A percentile compares a stretch with the other conserved stretches of the same genome.
Conservation (phyloP, 2,113 vertebrate species). For the Neodontobutis hainanensis region DNA sequence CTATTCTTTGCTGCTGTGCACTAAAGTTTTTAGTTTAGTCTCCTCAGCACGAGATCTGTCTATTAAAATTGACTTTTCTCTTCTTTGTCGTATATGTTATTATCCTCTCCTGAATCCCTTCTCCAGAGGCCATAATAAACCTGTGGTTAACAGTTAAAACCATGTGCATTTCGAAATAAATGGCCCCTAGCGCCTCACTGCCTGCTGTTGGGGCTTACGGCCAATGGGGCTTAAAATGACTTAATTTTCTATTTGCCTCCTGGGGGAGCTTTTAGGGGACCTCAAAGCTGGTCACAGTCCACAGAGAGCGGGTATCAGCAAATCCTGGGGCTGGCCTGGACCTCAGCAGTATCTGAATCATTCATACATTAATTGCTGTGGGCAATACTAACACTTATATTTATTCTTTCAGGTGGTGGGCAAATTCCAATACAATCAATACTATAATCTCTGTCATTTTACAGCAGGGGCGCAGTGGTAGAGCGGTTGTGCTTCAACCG, state of each 20-base stretch:
- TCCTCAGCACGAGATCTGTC: constrained; percentile 19
- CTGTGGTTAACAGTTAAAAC: constrained; percentile 67
- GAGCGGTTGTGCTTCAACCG: too few relatives aligned
- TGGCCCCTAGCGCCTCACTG: constrained; percentile 47
- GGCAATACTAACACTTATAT: background rate
- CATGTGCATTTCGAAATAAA: constrained; percentile 63
- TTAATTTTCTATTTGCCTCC: constrained; percentile 67
- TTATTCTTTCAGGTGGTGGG: background rate
- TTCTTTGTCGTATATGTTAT: constrained; percentile 43
- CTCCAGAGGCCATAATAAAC: constrained; percentile 56
- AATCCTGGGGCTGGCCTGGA: constrained; percentile 29
- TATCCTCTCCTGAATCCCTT: constrained; percentile 24
- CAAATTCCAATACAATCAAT: background rate
- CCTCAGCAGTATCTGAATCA: constrained; percentile 36
- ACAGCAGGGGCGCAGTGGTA: too few relatives aligned
- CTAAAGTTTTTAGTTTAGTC: constrained; percentile 25
- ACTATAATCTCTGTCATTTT: too few relatives aligned
- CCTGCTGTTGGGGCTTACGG: constrained; percentile 61
- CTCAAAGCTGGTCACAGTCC: constrained; percentile 50
- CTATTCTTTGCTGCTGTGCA: constrained; percentile 16
- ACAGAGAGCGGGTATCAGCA: constrained; percentile 46
- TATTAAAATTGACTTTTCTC: constrained; percentile 33
- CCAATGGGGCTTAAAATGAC: constrained; percentile 74
- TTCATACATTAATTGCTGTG: constrained; percentile 21
- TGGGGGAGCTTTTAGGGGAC: constrained; percentile 59